Evolutionary conservation across 2,888 invertebrate genomes (phyloP).

Genomic region (Ochlodes sylvanus): DNA sequence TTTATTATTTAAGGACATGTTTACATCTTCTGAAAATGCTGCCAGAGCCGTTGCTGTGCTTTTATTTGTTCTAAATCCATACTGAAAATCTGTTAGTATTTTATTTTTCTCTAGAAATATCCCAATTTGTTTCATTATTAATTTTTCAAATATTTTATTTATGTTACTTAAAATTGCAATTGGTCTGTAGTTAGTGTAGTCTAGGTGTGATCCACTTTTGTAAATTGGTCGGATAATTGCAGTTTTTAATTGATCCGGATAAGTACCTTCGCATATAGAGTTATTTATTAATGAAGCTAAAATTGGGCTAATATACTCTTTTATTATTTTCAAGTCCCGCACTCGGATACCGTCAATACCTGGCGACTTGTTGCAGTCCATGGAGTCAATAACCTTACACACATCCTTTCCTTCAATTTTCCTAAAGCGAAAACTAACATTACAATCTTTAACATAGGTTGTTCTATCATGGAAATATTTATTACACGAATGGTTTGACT

Average conservation of each 20-base stretch:
- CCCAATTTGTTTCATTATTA: slow-evolving; percentile 22
- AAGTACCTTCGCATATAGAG: slow-evolving; percentile 3
- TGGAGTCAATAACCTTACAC: slow-evolving; percentile 16
- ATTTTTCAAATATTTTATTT: slow-evolving; percentile 38
- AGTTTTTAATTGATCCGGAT: slow-evolving; percentile 31
- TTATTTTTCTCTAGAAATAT: slow-evolving; percentile 25
- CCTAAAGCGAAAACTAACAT: slow-evolving; percentile 7
- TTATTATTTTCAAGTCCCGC: slow-evolving; percentile 33
- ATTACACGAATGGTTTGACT: slow-evolving; percentile 14
- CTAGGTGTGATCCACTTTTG: slow-evolving; percentile 36
- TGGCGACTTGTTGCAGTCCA: slow-evolving; percentile 32
- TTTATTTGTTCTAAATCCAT: slow-evolving; percentile 38
- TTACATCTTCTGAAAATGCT: slow-evolving; percentile 37
- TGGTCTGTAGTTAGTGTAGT: slow-evolving; percentile 39
- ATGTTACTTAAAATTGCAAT: slow-evolving; percentile 36
- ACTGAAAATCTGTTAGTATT: slow-evolving; percentile 28
- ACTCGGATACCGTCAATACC: slow-evolving; percentile 35
- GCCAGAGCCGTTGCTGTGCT: slow-evolving; percentile 39
- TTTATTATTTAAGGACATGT: slow-evolving; percentile 25
- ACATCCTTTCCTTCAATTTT: not conserved
- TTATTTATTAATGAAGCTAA: slow-evolving; percentile 30
- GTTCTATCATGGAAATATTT: slow-evolving; percentile 16
- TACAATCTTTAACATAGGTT: not conserved
- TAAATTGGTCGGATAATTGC: slow-evolving; percentile 37
- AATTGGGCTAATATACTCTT: slow-evolving; percentile 25